Percentiles rank a stretch among this genome's conserved stretches.
Conservation (phyloP, 1,140 invertebrate genomes). For the Bemisia tabaci region DNA sequence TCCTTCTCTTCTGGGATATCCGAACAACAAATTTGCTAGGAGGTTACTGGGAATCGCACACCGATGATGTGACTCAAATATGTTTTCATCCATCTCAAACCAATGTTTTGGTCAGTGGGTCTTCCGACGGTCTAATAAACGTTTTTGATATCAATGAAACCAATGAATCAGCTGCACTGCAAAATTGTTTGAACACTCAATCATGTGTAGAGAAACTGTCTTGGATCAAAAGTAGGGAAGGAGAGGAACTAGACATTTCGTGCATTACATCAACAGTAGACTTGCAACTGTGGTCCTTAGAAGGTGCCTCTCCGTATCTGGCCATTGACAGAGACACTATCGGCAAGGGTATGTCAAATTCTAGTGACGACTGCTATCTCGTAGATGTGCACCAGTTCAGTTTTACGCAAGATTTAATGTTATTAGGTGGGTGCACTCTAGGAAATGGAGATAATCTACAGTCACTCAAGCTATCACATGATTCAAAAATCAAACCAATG, state of each 20-base stretch:
- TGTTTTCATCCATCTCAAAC: conserved; percentile 59
- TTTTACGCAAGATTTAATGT: conserved; percentile 32
- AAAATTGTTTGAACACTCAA: conserved; percentile 66
- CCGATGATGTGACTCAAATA: conserved; percentile 69
- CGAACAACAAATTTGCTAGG: conserved; percentile 52
- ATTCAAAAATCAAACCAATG: conserved; percentile 6
- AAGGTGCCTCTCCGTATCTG: conserved; percentile 40
- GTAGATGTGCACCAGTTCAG: conserved; percentile 37
- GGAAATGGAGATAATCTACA: conserved; percentile 16
- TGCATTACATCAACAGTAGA: conserved; percentile 56
- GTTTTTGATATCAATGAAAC: conserved; percentile 61
- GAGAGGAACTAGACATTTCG: conserved; percentile 30
- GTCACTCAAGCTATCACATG: conserved; percentile 5
- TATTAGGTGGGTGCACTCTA: conserved; percentile 31
- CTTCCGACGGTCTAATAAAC: conserved; percentile 75
- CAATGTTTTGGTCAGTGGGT: conserved; percentile 55
- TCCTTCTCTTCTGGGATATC: conserved; percentile 71
- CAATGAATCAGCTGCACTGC: conserved; percentile 67
- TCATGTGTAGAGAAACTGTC: conserved; percentile 42
- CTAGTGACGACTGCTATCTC: conserved; percentile 48
- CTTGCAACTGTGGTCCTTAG: conserved; percentile 54
- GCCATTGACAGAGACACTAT: conserved; percentile 42
- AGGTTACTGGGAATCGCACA: conserved; percentile 73
- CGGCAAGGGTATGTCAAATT: conserved; percentile 28
- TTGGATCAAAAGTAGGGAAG: conserved; percentile 15